Base-by-base conservation (phyloP, 2,113 vertebrate genomes). In the Grantiella picta region DNA sequence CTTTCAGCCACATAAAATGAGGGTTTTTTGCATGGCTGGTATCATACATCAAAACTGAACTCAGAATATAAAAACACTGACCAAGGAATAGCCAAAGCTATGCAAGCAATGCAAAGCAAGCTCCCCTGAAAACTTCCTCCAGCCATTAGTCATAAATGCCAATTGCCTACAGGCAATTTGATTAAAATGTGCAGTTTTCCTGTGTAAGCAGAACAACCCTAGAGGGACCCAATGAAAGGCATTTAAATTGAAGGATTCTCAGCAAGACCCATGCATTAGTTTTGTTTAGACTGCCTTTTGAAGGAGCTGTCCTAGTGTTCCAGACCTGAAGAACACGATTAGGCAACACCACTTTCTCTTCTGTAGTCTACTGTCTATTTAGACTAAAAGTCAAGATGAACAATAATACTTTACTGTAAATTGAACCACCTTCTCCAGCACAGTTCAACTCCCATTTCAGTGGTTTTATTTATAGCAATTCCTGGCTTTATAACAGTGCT, bases 401-500 rank as follows among this genome's bases (percentile, higher is more conserved):
- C 81, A 89, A 90, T 82, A 93, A 66, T 78, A 78, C 45, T 94
- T 70, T 82, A 93, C 88, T 92, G 95, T 86, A 94, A 95, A 94
- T 71, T 95, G 82, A 94, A 92, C 76, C 83, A 91, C 70, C 66
- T 92, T 91, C 23, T 42, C 77, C 81, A 89, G 89, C 45, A 85
- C 59, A 65, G 63, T 54, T 87, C 72, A 86, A 65, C 89, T 86
- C 80, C 71, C 80, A 94, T 65, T 91, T 66, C 47, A 64, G 53
- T 69, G 56, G 38, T 83, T 93, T 87, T 95, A 95, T 96, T 95
- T 94, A 90, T 96, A 96, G 93, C 40, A 82, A 76, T 94, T 94
- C 81, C 89, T 82, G 85, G 82, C 90, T 94, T 90, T 83, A 17
- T 60, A 97, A 93, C 76, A 79, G 89, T 45, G 59, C 79, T 83